Conservation (phyloP, 2,797 vertebrate genomes). For the Limnodromus scolopaceus region DNA sequence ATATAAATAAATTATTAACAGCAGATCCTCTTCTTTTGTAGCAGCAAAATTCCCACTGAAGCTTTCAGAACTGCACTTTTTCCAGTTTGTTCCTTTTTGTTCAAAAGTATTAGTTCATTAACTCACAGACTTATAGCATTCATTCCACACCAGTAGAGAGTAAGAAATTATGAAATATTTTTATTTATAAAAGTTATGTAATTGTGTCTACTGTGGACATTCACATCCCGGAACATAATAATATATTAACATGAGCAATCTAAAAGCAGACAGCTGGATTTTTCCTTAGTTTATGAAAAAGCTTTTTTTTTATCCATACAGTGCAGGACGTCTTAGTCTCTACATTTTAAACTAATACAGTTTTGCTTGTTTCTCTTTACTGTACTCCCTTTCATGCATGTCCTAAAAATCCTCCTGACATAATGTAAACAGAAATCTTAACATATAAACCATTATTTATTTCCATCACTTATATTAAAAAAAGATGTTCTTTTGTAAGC, state of each 20-base stretch:
- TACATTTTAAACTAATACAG: neutral
- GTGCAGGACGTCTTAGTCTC: neutral
- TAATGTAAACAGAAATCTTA: neutral
- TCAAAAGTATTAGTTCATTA: neutral
- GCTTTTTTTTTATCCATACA: neutral
- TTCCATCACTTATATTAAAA: neutral
- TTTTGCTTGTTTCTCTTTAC: neutral
- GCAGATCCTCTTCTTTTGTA: neutral
- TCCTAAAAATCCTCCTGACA: neutral
- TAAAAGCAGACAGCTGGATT: neutral
- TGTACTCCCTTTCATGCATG: neutral
- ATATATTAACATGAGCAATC: neutral
- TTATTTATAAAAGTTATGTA: neutral
- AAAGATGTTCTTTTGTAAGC: conserved; percentile 13
- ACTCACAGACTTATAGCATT: neutral
- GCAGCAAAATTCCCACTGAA: neutral
- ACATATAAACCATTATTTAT: neutral
- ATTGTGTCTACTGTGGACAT: neutral
- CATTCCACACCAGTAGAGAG: accelerated
- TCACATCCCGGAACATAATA: neutral
- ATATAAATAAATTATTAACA: neutral
- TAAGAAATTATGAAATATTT: neutral
- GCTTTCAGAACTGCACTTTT: neutral
- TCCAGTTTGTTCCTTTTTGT: neutral
- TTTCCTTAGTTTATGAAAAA: neutral